Evolutionary conservation across 2,113 vertebrate species (phyloP), one percentile per base, ranked within the genome.

Genomic region (Poeciliopsis prolifica): DNA sequence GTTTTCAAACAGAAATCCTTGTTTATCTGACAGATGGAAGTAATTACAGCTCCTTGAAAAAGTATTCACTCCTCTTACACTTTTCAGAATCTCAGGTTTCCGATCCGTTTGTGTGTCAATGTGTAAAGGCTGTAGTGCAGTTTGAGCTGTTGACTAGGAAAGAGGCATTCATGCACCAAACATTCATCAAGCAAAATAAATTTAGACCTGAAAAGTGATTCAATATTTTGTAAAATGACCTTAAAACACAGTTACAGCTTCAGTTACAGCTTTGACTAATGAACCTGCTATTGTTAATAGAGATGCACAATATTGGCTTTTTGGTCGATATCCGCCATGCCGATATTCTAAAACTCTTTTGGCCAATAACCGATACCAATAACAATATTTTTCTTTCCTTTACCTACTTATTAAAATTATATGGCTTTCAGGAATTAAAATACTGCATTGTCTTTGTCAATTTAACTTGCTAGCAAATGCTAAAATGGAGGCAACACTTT

Each of bases 1-100:
- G 40, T 81, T 79, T 82, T 68, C 65, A 2, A 42, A 33, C 66
- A 31, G 26, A 72, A 65, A 78, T 66, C 19, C 31, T 68, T 7
- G n/a, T 54, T 40, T 65, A 67, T 80, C 29, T 76, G 67, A 68
- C 1, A 54, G 22, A 54, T 19, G 7, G 48, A 22, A 24, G 17
- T 54, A 19, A 17, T 8, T 54, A 54, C 19, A 54, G 19, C 19
- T 2, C 19, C 48, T 54, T 54, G 48, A 22, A 7, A 24, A 54
- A 54, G 48, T 54, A 9, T 54, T 54, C 48, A 54, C 17, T 22
- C 48, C 51, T 3, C 51, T 58, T 54, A 2, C 1, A 54, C 51
- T 24, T 54, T 54, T 24, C 51, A 9, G 15, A 54, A 54, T 17
- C 51, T 54, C 51, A 54, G 24, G 22, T 17, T 54, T 5, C 15